Evolutionary conservation across 2,888 invertebrate species (phyloP), one percentile per base, ranked within the genome.

Genomic region (Pachydiplax longipennis): DNA sequence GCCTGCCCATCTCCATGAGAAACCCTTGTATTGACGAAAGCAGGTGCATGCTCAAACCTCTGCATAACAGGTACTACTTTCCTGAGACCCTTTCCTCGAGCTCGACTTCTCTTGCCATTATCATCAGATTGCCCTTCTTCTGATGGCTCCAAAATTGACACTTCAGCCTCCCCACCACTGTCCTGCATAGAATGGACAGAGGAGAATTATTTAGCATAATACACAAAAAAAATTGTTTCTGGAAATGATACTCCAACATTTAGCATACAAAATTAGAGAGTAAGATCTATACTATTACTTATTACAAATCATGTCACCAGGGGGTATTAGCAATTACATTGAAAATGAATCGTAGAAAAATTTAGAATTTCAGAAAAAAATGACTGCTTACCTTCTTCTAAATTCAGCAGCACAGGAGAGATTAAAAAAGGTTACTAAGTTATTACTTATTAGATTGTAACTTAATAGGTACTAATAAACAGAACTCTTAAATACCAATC

Each of bases 61-160:
- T 65, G 61, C 87, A 87, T 87, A 4, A 40, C 37, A 65, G 87
- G 65, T n/a, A 87, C 87, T 13, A 87, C 87, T 31, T 87, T 87
- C 37, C 87, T 48, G 1, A 65, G 40, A n/a, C 87, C 87, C 61
- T 87, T 87, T 37, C 87, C 87, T n/a, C 87, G 65, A 13, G 58
- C 61, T 22, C 65, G 87, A 61, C 37, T 87, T 6, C 48, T 61
- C 3, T 18, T 31, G 37, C 58, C 22, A 31, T 58, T 40, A 1
- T 87, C 65, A 37, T 87, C 87, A 12, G 87, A 65, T 2, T 87
- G 87, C n/a, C 61, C 65, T 22, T 61, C 87, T 37, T 87, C 87
- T n/a, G 65, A 12, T 10, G 61, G 37, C 13, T 87, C 87, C 22
- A 87, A 35, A 65, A 40, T 40, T 0, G 31, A 61, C 8, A 61